These are phyloP conservation scores for Campylomormyrus numenius DNA, from an alignment of 2,113 vertebrate genomes.

Conservation along the genomic window DNA sequence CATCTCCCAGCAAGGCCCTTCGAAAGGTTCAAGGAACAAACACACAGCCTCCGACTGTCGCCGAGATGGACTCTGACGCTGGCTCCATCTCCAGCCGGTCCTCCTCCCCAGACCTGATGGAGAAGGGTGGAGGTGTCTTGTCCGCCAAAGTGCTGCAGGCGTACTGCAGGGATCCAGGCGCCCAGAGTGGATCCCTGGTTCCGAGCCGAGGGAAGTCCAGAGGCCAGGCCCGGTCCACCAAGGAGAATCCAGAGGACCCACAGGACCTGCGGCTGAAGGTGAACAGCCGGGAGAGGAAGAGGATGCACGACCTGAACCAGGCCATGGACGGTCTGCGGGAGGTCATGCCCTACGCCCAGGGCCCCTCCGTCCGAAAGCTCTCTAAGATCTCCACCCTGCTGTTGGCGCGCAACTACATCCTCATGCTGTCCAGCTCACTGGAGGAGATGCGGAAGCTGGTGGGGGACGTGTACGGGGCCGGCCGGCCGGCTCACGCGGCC, in stretches of 20 bases:
- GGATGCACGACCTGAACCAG: slow-evolving; percentile 75
- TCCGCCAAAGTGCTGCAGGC: slow-evolving; percentile 63
- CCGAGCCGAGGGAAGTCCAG: slow-evolving; percentile 34
- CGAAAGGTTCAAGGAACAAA: neutral
- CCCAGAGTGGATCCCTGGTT: slow-evolving; percentile 22
- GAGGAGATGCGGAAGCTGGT: slow-evolving; percentile 74
- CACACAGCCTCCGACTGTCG: no score
- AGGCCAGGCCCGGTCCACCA: slow-evolving; percentile 36
- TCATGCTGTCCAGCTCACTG: slow-evolving; percentile 70
- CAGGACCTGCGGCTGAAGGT: slow-evolving; percentile 72
- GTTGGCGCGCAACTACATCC: slow-evolving; percentile 72
- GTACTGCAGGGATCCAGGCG: slow-evolving; percentile 45
- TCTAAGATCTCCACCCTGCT: slow-evolving; percentile 74
- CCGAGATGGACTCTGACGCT: slow-evolving; percentile 63
- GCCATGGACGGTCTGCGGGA: slow-evolving; percentile 73
- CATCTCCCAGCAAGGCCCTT: neutral
- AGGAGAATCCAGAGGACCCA: slow-evolving; percentile 55
- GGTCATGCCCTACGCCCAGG: slow-evolving; percentile 73
- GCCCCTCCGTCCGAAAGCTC: slow-evolving; percentile 71
- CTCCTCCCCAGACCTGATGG: slow-evolving; percentile 66
- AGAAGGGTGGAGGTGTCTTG: slow-evolving; percentile 57
- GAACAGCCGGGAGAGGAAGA: slow-evolving; percentile 70
- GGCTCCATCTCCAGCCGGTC: slow-evolving; percentile 65
- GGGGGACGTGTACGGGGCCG: slow-evolving; percentile 63
- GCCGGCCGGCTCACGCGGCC: slow-evolving; percentile 39